A percentile compares a stretch with the other conserved stretches of the same genome.
Conservation (phyloP, 1,140 invertebrate species). For the Oreohelix idahoensis region DNA sequence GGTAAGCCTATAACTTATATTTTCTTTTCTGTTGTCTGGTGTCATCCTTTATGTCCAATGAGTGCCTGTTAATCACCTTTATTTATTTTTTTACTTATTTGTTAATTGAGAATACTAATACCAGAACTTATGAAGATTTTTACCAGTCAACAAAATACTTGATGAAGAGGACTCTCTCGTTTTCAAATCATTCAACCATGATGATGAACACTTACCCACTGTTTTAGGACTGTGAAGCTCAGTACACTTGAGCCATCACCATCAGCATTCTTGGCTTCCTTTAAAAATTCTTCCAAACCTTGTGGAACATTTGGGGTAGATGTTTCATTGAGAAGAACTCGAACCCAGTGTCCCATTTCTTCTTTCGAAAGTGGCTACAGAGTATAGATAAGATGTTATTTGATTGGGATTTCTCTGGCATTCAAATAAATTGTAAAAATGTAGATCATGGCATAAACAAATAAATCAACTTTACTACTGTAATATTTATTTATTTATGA, state of each 20-base stretch:
- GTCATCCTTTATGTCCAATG: no score
- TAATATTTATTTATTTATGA: no score
- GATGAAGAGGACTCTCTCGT: neutral
- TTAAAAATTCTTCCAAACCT: conserved; percentile 60
- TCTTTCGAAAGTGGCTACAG: conserved; percentile 55
- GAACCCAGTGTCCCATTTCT: conserved; percentile 64
- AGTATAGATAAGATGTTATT: no score
- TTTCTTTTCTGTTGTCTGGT: no score
- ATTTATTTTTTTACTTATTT: no score
- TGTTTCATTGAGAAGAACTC: conserved; percentile 61
- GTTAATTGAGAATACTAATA: neutral
- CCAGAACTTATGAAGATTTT: neutral
- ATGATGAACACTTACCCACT: conserved; percentile 41
- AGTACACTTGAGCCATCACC: conserved; percentile 37
- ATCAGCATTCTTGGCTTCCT: conserved; percentile 43
- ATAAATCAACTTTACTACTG: no score
- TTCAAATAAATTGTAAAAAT: no score
- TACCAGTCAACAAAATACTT: neutral
- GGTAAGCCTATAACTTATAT: no score
- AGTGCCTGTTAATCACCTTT: no score
- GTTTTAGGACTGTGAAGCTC: conserved; percentile 44
- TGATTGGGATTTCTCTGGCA: no score
- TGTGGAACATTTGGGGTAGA: conserved; percentile 52
- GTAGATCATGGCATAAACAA: no score
- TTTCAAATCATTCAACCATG: neutral